Evolutionary conservation across 2,113 vertebrate genomes (phyloP), one percentile per base, ranked within the genome.

Genomic region (Cacatua alba): DNA sequence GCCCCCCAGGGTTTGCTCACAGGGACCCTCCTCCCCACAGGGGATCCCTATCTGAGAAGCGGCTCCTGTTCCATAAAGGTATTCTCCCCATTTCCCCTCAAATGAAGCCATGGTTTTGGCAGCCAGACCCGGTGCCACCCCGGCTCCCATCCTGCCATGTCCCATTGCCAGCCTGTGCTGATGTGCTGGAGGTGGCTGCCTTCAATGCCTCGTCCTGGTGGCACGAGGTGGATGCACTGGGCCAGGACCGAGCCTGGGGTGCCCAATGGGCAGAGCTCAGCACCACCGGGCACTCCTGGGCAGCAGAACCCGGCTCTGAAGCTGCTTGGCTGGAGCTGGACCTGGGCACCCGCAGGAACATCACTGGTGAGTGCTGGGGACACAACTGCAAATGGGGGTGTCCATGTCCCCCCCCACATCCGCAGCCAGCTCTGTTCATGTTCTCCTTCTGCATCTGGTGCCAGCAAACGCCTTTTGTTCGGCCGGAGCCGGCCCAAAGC

Each of bases 1-100:
- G 25, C 17, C 25, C 24, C 28, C 8, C 24, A 2, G 29, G 33
- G 20, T 55, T 60, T 76, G 33, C 26, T 86, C 51, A 62, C 44
- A 31, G 44, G 20, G 25, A 21, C 20, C 13, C 19, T 75, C 31
- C 28, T 96, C 89, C 75, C 71, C 6, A 23, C 96, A 99, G 99
- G 86, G 99, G 99, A 35, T 98, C 99, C 26, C 95, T 99, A 86
- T 99, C 99, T 0, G 99, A 99, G 76, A 99, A 99, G 96, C 98
- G 98, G 80, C 97, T 99, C 44, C 10, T 99, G 60, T 98, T 99
- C 91, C 96, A 87, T 62, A 97, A 89, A 98, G 99, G 99, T 99
- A 98, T 52, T 82, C 65, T 37, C 10, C 41, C 14, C 49, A 6
- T 76, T 90, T 72, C 8, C 49, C 67, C 53, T 79, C 6, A 55